Evolutionary conservation across 2,888 invertebrate genomes (phyloP).

Genomic region (Alsophila aescularia): DNA sequence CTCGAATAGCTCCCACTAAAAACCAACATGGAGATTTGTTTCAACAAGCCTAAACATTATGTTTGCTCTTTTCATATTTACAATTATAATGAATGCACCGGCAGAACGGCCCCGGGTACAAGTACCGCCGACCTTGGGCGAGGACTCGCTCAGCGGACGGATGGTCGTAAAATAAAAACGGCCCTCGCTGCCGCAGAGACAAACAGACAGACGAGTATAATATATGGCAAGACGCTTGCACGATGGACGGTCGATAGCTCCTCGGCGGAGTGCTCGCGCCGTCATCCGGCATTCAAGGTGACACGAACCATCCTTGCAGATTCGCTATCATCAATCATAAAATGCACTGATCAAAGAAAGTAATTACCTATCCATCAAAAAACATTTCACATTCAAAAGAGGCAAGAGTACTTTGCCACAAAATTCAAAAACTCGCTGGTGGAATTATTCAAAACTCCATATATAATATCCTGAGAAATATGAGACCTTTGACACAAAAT

Average conservation of each 20-base stretch:
- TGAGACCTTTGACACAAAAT: conserved; percentile 49
- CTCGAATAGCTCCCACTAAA: conserved; percentile 43
- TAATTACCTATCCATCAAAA: conserved; percentile 8
- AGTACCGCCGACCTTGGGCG: conserved; percentile 71
- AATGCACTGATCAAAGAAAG: background rate
- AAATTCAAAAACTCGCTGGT: background rate
- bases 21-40: conserved; percentile 7
- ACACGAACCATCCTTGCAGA: conserved; percentile 78
- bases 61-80: conserved; percentile 31
- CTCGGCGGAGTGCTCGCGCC: conserved; percentile 66
- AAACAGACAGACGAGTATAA: conserved; percentile 72
- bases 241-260: conserved; percentile 81
- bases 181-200: conserved; percentile 67
- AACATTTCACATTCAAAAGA: background rate
- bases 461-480: conserved; percentile 22
- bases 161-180: conserved; percentile 79
- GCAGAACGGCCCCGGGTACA: conserved; percentile 48
- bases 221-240: conserved; percentile 74
- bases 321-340: conserved; percentile 53
- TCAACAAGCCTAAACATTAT: conserved; percentile 10
- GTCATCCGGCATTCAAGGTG: conserved; percentile 83
- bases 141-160: conserved; percentile 73
- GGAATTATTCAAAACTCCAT: conserved; percentile 17
- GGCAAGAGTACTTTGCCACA: background rate
- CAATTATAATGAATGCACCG: conserved; percentile 50